phyloP scores from a whole-genome alignment of 1,140 invertebrate genomes.

The Lordiphosa stackelbergi region DNA sequence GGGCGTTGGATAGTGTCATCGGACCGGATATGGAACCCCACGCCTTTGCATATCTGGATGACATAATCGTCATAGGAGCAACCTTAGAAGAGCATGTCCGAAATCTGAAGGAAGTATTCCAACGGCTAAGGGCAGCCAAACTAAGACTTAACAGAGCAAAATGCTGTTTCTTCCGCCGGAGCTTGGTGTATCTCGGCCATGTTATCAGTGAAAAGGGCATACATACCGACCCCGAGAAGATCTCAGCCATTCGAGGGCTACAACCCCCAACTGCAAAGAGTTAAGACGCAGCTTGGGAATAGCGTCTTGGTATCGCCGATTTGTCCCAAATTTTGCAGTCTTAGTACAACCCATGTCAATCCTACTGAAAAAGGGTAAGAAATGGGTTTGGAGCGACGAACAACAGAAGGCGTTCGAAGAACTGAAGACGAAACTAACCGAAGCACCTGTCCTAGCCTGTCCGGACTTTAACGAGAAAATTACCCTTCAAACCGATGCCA shows the following conservation, averaged over 20 bases:
- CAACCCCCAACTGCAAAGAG: too few relatives aligned
- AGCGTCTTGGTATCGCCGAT: too few relatives aligned
- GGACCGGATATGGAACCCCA: constrained; percentile 14
- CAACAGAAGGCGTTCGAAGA: neutral
- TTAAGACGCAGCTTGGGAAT: too few relatives aligned
- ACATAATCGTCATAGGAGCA: constrained; percentile 9
- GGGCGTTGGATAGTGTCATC: too few relatives aligned
- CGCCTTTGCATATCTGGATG: constrained; percentile 10
- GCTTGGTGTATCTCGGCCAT: neutral
- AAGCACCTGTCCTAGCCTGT: neutral
- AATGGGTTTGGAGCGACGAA: constrained; percentile 1
- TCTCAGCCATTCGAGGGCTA: neutral
- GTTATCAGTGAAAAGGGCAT: constrained; percentile 10
- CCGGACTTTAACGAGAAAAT: too few relatives aligned
- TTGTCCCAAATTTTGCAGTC: too few relatives aligned
- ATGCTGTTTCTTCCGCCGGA: neutral
- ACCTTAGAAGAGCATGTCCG: too few relatives aligned
- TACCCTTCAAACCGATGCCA: too few relatives aligned
- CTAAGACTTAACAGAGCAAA: neutral
- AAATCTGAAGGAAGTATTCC: too few relatives aligned
- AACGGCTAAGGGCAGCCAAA: neutral
- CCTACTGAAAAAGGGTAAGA: constrained; percentile 5
- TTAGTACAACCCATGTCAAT: constrained; percentile 8
- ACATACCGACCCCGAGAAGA: constrained; percentile 14
- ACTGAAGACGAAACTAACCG: neutral